phyloP scores from a whole-genome alignment of 2,113 vertebrate genomes.

The Furnarius figulus region DNA sequence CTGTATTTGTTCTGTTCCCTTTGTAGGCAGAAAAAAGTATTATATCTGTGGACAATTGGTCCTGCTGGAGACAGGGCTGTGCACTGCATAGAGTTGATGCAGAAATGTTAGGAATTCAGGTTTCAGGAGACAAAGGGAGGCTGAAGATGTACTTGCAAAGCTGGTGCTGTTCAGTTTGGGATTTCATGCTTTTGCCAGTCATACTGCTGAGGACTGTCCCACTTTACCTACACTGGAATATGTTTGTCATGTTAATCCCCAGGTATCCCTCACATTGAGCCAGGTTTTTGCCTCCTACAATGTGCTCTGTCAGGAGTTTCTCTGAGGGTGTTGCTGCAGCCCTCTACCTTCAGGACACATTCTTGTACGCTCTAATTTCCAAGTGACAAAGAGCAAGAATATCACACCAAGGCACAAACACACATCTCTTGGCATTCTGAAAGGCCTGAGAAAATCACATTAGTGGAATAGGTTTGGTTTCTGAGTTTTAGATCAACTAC shows the following conservation, averaged over 20 bases:
- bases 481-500: neutral
- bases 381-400: neutral
- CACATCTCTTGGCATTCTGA: neutral
- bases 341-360: neutral
- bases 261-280: neutral
- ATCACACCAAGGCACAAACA: neutral
- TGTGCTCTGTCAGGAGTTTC: neutral
- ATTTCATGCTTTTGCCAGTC: neutral
- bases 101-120: neutral
- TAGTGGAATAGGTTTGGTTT: neutral
- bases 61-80: neutral
- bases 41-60: neutral
- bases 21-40: neutral
- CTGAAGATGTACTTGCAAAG: neutral
- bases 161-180: neutral
- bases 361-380: neutral
- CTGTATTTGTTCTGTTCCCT: neutral
- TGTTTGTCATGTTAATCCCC: neutral
- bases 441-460: neutral
- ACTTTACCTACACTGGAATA: neutral
- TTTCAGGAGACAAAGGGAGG: neutral
- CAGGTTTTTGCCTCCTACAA: neutral
- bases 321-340: neutral
- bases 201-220: neutral
- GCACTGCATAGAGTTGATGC: neutral